phyloP scores from a whole-genome alignment of 2,797 vertebrate species.

The Poeciliopsis paucimaculata region DNA sequence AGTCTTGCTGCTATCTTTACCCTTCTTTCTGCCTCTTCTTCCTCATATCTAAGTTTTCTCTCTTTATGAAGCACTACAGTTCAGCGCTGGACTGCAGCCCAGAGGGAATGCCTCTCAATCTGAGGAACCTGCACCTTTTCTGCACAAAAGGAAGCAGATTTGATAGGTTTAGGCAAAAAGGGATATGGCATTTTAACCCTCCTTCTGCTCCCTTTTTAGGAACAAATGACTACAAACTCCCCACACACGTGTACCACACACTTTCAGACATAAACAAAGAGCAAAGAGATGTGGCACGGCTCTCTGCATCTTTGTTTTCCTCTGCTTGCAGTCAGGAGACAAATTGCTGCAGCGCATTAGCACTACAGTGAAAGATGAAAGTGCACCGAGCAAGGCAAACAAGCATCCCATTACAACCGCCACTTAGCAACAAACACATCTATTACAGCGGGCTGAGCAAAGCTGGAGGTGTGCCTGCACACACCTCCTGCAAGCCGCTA shows the following conservation, averaged over 20 bases:
- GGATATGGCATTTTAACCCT: conserved; percentile 32
- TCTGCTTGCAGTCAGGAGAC: conserved; percentile 75
- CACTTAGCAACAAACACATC: conserved; percentile 89
- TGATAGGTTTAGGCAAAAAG: conserved; percentile 5
- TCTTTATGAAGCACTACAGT: conserved; percentile 78
- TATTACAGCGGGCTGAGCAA: conserved; percentile 82
- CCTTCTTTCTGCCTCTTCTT: conserved; percentile 62
- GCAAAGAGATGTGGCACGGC: conserved; percentile 29
- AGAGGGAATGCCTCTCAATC: conserved; percentile 70
- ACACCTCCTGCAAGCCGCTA: conserved; percentile 67
- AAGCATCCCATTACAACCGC: conserved; percentile 87
- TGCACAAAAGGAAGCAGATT: conserved; percentile 40
- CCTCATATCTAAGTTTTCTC: conserved; percentile 54
- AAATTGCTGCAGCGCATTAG: conserved; percentile 82
- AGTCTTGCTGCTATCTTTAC: conserved; percentile 75
- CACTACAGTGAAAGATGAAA: conserved; percentile 89
- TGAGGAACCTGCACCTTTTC: conserved; percentile 69
- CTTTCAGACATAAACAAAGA: conserved; percentile 26
- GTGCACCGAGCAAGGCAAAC: conserved; percentile 86
- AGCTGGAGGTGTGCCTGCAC: conserved; percentile 71
- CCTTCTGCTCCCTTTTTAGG: conserved; percentile 14
- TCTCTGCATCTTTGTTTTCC: conserved; percentile 54
- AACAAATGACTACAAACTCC: conserved; percentile 62
- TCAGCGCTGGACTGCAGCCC: conserved; percentile 63
- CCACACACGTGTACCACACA: conserved; percentile 27